These are phyloP conservation scores for Chrysopilus asiliformis DNA, from an alignment of 2,888 invertebrate species.

Conservation along the genomic window DNA sequence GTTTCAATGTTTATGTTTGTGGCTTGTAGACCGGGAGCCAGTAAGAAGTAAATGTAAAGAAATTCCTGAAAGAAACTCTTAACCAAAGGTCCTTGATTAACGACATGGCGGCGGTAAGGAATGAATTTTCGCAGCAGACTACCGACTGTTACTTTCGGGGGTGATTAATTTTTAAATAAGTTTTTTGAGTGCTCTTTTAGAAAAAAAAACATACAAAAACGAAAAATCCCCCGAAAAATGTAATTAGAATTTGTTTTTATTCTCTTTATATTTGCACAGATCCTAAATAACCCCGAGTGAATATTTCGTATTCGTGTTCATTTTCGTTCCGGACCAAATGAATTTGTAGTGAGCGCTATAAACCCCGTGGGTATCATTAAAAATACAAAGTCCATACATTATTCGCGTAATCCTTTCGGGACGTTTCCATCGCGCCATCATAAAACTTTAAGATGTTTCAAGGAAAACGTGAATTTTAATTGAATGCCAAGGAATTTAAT, in stretches of 20 bases:
- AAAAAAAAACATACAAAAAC: no score
- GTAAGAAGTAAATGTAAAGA: no score
- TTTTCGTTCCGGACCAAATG: background rate
- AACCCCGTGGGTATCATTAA: background rate
- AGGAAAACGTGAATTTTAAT: no score
- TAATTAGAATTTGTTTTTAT: background rate
- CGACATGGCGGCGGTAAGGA: background rate
- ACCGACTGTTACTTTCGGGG: background rate
- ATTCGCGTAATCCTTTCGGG: conserved; percentile 1
- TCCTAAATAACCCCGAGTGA: no score
- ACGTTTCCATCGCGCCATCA: no score
- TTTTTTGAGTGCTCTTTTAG: no score
- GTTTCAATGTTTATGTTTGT: background rate
- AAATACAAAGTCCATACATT: background rate
- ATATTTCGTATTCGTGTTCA: background rate
- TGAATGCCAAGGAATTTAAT: no score
- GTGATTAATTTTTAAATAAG: conserved; percentile 2
- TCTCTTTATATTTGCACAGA: background rate
- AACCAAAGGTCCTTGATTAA: background rate
- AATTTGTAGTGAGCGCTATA: background rate
- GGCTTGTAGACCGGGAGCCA: no score
- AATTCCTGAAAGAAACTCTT: no score
- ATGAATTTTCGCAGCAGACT: background rate
- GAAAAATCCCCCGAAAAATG: background rate
- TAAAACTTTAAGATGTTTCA: no score